Evolutionary conservation across 2,888 invertebrate genomes (phyloP).

Genomic region (Notocelia uddmanniana): DNA sequence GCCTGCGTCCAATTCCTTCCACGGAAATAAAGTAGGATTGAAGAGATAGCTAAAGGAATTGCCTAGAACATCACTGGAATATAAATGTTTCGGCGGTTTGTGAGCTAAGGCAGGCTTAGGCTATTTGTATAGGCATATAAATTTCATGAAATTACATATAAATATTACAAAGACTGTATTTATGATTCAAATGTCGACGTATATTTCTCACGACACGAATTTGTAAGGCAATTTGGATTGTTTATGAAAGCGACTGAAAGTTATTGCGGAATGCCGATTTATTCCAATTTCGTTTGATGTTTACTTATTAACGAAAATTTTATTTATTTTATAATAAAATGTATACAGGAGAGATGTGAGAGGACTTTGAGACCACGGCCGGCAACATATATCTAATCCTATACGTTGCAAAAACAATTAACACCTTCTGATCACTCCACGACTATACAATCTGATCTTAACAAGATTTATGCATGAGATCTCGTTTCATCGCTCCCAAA

Average conservation of each 20-base stretch:
- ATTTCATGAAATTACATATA: neutral
- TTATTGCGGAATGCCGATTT: neutral
- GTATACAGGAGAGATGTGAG: neutral
- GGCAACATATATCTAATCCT: neutral
- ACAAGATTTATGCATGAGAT: slow-evolving; percentile 64
- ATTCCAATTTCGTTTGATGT: neutral
- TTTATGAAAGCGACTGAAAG: neutral
- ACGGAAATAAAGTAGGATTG: slow-evolving; percentile 41
- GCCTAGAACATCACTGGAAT: slow-evolving; percentile 13
- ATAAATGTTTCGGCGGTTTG: neutral
- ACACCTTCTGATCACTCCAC: slow-evolving; percentile 4
- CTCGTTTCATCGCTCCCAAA: slow-evolving; percentile 45
- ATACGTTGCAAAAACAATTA: neutral
- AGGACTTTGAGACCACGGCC: neutral
- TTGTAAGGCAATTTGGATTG: neutral
- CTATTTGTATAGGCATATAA: slow-evolving; percentile 4
- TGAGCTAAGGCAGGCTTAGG: neutral
- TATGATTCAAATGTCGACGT: neutral
- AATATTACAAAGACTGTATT: neutral
- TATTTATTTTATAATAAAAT: neutral
- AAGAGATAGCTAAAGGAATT: slow-evolving; percentile 35
- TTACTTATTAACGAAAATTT: neutral
- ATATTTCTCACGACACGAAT: neutral
- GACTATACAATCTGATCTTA: slow-evolving; percentile 55
- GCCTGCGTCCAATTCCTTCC: slow-evolving; percentile 63